Evolutionary conservation across 2,113 vertebrate genomes (phyloP).

Genomic region (Baryphthengus martii): DNA sequence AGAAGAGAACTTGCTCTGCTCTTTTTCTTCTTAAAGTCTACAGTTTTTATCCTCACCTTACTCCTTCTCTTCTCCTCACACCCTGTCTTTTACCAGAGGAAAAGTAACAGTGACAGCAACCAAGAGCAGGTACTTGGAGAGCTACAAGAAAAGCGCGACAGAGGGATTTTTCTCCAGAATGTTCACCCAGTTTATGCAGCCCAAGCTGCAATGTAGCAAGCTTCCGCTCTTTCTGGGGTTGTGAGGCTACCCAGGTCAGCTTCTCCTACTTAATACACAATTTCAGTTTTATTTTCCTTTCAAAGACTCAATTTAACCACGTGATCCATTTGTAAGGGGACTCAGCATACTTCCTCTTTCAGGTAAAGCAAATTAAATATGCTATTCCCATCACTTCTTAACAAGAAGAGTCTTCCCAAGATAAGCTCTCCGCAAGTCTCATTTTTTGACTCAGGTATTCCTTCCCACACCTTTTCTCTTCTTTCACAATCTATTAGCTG

Average conservation of each 20-base stretch:
- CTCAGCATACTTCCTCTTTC: neutral
- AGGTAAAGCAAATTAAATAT: neutral
- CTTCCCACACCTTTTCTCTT: neutral
- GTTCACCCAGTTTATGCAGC: accelerated
- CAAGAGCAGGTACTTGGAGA: neutral
- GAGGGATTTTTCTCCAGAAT: neutral
- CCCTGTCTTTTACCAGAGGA: neutral
- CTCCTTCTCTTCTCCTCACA: neutral
- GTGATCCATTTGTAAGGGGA: neutral
- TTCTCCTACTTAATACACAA: neutral
- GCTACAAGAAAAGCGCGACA: neutral
- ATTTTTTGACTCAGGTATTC: neutral
- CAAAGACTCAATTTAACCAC: neutral
- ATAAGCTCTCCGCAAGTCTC: neutral
- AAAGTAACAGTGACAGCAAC: neutral
- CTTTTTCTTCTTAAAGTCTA: neutral
- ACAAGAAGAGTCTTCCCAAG: neutral
- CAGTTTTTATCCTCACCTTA: neutral
- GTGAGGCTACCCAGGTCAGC: neutral
- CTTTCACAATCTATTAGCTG: neutral
- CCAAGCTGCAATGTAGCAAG: neutral
- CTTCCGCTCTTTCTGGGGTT: neutral
- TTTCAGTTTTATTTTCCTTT: neutral
- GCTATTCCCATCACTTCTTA: neutral
- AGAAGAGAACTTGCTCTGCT: neutral